phyloP scores from a whole-genome alignment of 2,888 invertebrate genomes.

The Andrena bicolor region DNA sequence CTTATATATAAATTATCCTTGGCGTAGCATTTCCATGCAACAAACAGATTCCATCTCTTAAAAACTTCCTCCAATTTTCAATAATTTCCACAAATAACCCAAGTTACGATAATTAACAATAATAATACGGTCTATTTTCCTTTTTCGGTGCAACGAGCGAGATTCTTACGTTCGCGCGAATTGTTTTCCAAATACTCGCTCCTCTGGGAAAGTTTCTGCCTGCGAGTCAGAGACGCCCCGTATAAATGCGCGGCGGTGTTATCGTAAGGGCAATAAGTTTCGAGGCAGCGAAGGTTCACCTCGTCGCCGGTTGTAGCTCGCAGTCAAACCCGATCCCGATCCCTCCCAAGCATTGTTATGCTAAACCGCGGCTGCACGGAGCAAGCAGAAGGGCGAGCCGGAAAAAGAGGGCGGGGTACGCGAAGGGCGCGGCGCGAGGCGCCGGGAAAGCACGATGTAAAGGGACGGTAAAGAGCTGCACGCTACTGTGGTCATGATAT shows the following conservation, averaged over 20 bases:
- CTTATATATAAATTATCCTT: no score
- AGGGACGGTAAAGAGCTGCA: constrained; percentile 48
- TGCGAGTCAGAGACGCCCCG: neutral
- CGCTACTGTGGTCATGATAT: constrained; percentile 53
- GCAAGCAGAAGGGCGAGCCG: constrained; percentile 24
- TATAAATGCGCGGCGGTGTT: neutral
- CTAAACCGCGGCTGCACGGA: constrained; percentile 35
- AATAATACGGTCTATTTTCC: no score
- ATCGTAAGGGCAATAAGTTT: constrained; percentile 38
- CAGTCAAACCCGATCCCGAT: constrained; percentile 44
- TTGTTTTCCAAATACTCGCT: neutral
- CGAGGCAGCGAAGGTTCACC: constrained; percentile 37
- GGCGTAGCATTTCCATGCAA: no score
- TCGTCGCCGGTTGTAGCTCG: constrained; percentile 17
- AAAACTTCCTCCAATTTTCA: no score
- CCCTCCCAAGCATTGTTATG: constrained; percentile 57
- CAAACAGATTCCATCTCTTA: no score
- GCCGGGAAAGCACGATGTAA: constrained; percentile 51
- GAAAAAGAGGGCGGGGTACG: constrained; percentile 19
- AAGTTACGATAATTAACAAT: no score
- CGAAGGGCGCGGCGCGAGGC: constrained; percentile 29
- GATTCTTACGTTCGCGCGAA: neutral
- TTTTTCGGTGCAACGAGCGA: no score
- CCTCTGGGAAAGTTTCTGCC: neutral
- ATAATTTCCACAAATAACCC: no score